Percentiles rank a stretch among this genome's conserved stretches.
These are phyloP conservation scores for Heliopora coerulea DNA, from an alignment of 92 coral and sea anemone species.

Conservation along the genomic window DNA sequence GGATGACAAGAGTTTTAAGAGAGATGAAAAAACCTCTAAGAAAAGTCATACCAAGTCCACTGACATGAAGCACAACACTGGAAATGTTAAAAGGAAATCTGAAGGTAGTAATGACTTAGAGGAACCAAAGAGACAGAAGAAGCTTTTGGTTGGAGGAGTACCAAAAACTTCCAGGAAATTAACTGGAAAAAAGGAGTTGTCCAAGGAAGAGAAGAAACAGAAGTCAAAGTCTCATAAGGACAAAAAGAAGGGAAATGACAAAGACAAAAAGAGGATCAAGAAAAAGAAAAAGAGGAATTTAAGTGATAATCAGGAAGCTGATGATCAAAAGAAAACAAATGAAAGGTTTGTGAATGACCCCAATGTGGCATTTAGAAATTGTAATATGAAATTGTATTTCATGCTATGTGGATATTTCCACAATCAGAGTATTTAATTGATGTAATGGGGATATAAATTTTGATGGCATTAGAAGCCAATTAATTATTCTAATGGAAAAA, in stretches of 20 bases:
- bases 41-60: not conserved
- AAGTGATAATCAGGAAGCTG: slow-evolving; percentile 1
- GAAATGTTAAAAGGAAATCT: not conserved
- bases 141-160: slow-evolving; percentile 9
- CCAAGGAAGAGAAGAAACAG: slow-evolving; percentile 13
- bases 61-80: not conserved
- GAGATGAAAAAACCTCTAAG: not conserved
- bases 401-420: no score
- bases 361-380: not conserved
- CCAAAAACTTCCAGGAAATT: not conserved
- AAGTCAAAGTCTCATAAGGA: slow-evolving; percentile 23
- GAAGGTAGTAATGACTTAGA: not conserved
- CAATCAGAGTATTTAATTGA: no score
- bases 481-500: no score
- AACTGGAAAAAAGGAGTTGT: not conserved
- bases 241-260: slow-evolving; percentile 37
- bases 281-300: slow-evolving; percentile 42
- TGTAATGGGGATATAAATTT: no score
- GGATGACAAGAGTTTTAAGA: not conserved
- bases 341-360: slow-evolving; percentile 1
- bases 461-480: no score
- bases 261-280: slow-evolving; percentile 18
- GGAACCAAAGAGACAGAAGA: slow-evolving; percentile 32
- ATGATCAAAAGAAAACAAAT: not conserved
- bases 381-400: not conserved